Base-by-base conservation (phyloP, 2,888 invertebrate species). In the Lasius fuliginosus region DNA sequence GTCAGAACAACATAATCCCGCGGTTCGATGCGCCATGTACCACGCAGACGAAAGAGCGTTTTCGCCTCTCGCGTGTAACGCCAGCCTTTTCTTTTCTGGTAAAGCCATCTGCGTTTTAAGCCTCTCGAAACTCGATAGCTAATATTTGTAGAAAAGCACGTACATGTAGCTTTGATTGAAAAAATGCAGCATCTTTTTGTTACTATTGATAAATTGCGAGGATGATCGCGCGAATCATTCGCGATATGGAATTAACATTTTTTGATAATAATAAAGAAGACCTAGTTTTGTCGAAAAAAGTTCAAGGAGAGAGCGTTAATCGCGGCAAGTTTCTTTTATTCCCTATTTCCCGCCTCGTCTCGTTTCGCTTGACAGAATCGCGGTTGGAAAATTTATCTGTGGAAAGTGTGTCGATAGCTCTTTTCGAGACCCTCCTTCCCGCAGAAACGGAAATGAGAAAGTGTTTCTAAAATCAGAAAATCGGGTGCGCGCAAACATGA, bases 361-460 rank as follows among this genome's bases (percentile, higher is more conserved):
- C 60, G 60, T 79, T 60, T 71, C 60, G 23, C 58, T 79, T 12
- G 71, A 60, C 42, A 69, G 69, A 79, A 30, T 58, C 33, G 46
- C 33, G 23, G 42, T 76, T 76, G 87, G 53, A 74, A 87, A 85
- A 87, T 46, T 75, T 42, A 82, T 85, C 77, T 69, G 79, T 71
- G 65, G 79, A 87, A 82, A 85, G 87, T 85, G 33, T 75, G 82
- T 36, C 58, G 71, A 42, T 58, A 42, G 15, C 18, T 76, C 53
- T 71, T 79, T 60, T 60, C 33, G 46, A 65, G 40, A 53, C 64
- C 11, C 33, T 69, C 23, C 69, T 77, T 77, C 71, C 71, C 23
- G 33, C 23, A 4, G 71, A 40, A 65, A 40, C 40, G 67, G 79
- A 79, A 69, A 60, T 18, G 71, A 58, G 71, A 69, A 69, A 79